Evolutionary conservation across 2,113 vertebrate genomes (phyloP).

Genomic region (Pygoscelis adeliae): DNA sequence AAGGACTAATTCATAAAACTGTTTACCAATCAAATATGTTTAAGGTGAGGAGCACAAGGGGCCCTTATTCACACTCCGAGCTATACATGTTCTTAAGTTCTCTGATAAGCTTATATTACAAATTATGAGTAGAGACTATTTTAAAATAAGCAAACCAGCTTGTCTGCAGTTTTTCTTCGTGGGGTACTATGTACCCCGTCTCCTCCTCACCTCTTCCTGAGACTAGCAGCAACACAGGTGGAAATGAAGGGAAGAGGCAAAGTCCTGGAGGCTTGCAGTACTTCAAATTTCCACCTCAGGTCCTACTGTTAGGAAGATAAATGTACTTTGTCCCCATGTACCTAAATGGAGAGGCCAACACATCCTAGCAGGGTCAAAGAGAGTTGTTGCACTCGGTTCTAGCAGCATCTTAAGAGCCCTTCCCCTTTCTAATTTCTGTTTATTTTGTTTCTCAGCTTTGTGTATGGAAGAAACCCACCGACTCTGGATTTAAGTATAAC

Average conservation of each 20-base stretch:
- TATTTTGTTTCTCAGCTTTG: background rate
- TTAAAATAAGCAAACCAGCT: background rate
- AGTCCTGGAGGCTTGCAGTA: background rate
- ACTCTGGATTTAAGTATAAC: background rate
- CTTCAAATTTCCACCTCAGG: background rate
- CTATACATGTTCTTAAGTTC: background rate
- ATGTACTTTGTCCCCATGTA: background rate
- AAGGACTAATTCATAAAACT: background rate
- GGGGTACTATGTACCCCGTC: background rate
- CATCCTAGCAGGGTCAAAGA: background rate
- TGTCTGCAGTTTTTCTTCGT: background rate
- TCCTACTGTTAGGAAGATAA: background rate
- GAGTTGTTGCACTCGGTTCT: background rate
- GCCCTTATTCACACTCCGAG: background rate
- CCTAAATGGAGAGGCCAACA: background rate
- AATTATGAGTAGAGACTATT: background rate
- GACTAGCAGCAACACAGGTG: background rate
- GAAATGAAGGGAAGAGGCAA: background rate
- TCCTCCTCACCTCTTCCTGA: background rate
- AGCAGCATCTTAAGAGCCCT: background rate
- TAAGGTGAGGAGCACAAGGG: background rate
- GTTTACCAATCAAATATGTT: background rate
- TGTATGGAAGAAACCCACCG: background rate
- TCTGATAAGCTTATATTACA: background rate
- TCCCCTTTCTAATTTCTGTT: background rate